A percentile compares a stretch with the other conserved stretches of the same genome.
These are phyloP conservation scores for Craseonycteris thonglongyai DNA, from an alignment of 2,113 vertebrate species.

Conservation along the genomic window DNA sequence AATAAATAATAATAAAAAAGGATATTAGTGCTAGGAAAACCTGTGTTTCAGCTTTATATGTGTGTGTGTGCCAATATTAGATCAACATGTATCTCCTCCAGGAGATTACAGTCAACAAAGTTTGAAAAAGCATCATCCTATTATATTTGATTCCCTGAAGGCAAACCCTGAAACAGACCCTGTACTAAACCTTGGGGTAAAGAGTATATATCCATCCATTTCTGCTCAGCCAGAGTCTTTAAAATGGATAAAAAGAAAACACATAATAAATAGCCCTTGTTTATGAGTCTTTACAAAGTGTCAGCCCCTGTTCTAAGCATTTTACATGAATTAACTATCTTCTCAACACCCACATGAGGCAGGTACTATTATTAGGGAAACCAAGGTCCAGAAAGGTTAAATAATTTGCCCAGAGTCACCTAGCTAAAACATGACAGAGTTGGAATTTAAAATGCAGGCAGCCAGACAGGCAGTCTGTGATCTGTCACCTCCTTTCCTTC, in stretches of 20 bases:
- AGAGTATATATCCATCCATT: neutral
- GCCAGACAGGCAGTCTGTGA: neutral
- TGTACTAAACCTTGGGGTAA: neutral
- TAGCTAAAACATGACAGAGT: neutral
- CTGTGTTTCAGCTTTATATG: neutral
- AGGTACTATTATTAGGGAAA: neutral
- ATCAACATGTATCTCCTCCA: neutral
- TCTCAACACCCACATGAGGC: neutral
- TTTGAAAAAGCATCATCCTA: neutral
- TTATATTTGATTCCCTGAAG: neutral
- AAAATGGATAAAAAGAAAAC: neutral
- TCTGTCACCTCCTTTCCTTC: neutral
- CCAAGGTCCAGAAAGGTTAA: neutral
- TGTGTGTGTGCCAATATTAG: neutral
- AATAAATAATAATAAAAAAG: neutral
- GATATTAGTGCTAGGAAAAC: neutral
- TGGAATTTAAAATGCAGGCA: neutral
- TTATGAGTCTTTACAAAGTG: neutral
- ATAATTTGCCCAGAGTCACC: neutral
- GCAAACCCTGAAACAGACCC: neutral
- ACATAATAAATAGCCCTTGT: neutral
- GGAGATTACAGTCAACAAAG: neutral
- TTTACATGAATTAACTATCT: neutral
- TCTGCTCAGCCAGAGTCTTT: neutral
- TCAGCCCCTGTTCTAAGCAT: neutral